Percentiles rank a stretch among this genome's conserved stretches.
Evolutionary conservation across 1,140 invertebrate genomes (phyloP).

Genomic region (Sweltsa coloradensis): DNA sequence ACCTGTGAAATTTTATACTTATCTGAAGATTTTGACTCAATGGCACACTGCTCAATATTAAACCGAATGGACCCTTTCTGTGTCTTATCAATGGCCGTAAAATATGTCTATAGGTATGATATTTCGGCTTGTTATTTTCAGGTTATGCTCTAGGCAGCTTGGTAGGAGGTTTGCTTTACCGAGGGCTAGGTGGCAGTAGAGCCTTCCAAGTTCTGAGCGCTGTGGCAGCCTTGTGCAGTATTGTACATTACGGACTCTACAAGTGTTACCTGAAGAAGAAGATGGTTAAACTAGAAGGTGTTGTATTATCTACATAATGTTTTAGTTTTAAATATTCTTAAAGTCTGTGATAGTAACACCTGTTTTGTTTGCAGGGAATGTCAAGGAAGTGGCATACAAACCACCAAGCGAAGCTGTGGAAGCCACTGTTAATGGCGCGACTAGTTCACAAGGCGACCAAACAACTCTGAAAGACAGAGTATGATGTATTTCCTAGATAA

Average conservation of each 20-base stretch:
- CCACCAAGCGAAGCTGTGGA: background rate
- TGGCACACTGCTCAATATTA: too few relatives aligned
- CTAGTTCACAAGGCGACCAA: too few relatives aligned
- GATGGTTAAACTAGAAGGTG: background rate
- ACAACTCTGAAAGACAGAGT: too few relatives aligned
- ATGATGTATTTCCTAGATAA: too few relatives aligned
- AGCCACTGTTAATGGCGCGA: background rate
- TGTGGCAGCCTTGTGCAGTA: slow-evolving; percentile 34
- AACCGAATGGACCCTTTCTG: too few relatives aligned
- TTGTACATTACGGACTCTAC: slow-evolving; percentile 37
- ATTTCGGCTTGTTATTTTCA: slow-evolving; percentile 20
- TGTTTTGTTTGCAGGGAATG: background rate
- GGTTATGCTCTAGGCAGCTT: slow-evolving; percentile 48
- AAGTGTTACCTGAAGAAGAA: slow-evolving; percentile 19
- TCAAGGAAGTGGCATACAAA: background rate
- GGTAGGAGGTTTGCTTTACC: slow-evolving; percentile 43
- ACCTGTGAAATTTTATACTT: slow-evolving; percentile 9
- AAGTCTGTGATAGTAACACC: background rate
- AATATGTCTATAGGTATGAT: background rate
- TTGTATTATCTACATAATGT: background rate
- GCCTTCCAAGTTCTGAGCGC: slow-evolving; percentile 40
- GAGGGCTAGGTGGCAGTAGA: slow-evolving; percentile 36
- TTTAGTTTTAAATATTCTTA: background rate
- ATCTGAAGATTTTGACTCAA: too few relatives aligned
- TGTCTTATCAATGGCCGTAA: too few relatives aligned